These are phyloP conservation scores for Meleagris gallopavo DNA, from an alignment of 2,113 vertebrate genomes.

Conservation along the genomic window DNA sequence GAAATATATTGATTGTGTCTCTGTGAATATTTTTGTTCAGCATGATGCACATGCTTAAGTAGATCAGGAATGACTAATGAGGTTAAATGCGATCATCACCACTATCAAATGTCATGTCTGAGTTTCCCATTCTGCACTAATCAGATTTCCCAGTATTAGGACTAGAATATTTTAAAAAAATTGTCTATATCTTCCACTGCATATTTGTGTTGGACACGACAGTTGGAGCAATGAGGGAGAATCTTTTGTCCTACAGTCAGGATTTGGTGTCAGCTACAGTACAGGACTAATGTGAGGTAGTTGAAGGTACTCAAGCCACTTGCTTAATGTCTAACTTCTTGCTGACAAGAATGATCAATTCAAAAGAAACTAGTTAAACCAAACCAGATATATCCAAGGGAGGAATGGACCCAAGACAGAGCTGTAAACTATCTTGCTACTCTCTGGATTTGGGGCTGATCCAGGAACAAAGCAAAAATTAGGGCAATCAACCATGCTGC, in stretches of 20 bases:
- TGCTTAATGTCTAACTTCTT: not conserved
- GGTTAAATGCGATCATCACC: constrained; percentile 39
- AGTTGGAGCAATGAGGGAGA: not conserved
- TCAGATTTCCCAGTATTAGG: constrained; percentile 6
- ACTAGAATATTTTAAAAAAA: constrained; percentile 33
- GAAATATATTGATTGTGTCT: not conserved
- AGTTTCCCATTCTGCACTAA: constrained; percentile 23
- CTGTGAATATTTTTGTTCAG: constrained; percentile 26
- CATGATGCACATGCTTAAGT: constrained; percentile 29
- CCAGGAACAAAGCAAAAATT: not conserved
- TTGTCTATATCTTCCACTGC: not conserved
- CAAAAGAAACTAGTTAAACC: not conserved
- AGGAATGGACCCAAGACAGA: not conserved
- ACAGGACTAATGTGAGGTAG: not conserved
- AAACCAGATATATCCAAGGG: not conserved
- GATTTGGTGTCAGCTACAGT: not conserved
- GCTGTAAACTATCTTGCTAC: not conserved
- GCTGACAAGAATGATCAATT: not conserved
- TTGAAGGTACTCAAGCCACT: not conserved
- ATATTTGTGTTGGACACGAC: not conserved
- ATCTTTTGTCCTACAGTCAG: not conserved
- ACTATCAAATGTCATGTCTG: not conserved
- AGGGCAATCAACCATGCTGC: not conserved
- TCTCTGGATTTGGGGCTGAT: not conserved
- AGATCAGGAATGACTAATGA: constrained; percentile 29